A percentile compares a stretch with the other conserved stretches of the same genome.
Evolutionary conservation across 2,797 vertebrate genomes (phyloP).

Genomic region (Halcyon badia): DNA sequence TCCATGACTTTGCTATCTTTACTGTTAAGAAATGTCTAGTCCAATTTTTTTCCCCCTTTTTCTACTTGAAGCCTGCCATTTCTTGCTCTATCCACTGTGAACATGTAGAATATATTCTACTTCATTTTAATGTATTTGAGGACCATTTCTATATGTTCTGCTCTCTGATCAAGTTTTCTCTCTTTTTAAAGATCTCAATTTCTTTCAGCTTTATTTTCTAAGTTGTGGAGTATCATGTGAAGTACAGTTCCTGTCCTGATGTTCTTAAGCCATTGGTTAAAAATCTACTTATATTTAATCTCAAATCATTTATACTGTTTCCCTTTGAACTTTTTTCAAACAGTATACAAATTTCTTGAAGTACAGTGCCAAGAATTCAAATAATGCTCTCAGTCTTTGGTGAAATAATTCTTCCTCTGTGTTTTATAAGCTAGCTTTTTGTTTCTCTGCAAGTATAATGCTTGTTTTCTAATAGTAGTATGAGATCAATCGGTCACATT

Average conservation of each 20-base stretch:
- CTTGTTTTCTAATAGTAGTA: not conserved
- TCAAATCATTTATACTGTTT: not conserved
- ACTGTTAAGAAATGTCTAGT: not conserved
- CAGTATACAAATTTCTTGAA: not conserved
- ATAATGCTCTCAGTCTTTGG: not conserved
- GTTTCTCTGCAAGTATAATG: not conserved
- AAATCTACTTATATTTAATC: not conserved
- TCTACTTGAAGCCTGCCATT: not conserved
- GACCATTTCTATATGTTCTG: not conserved
- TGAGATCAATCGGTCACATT: not conserved
- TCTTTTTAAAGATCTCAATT: not conserved
- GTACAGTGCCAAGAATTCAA: not conserved
- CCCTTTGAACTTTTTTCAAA: not conserved
- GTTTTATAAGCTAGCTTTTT: not conserved
- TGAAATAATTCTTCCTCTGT: not conserved
- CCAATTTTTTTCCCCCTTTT: fast-evolving
- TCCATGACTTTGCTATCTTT: not conserved
- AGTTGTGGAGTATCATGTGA: not conserved
- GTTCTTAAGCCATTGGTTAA: not conserved
- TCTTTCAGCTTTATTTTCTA: not conserved
- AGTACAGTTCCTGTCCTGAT: not conserved
- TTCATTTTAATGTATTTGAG: not conserved
- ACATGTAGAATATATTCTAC: not conserved
- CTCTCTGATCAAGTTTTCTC: not conserved
- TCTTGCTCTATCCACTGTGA: not conserved